Percentiles rank a stretch among this genome's conserved stretches.
Conservation (phyloP, 2,113 vertebrate genomes). For the Carollia perspicillata region DNA sequence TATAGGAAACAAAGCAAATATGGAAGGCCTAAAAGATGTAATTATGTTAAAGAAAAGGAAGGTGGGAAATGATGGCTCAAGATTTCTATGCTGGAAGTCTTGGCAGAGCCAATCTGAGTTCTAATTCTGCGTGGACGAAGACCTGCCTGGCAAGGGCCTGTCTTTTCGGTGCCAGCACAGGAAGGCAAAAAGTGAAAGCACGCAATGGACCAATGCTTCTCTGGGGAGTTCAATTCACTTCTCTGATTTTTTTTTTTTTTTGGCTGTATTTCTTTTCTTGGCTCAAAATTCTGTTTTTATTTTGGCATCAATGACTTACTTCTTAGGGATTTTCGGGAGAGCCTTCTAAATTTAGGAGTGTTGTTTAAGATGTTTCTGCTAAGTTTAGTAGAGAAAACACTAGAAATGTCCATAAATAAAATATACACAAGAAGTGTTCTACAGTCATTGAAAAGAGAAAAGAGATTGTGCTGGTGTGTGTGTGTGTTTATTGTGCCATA, state of each 20-base stretch:
- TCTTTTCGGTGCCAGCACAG: neutral
- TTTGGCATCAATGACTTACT: constrained; percentile 32
- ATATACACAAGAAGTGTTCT: neutral
- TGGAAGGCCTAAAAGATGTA: neutral
- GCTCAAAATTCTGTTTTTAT: constrained; percentile 54
- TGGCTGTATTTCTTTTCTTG: constrained; percentile 31
- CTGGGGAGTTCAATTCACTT: neutral
- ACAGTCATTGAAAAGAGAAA: neutral
- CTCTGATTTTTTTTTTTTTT: neutral
- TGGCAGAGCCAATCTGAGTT: neutral
- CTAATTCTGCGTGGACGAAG: neutral
- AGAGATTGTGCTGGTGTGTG: neutral
- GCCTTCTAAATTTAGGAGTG: constrained; percentile 50
- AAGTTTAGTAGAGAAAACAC: constrained; percentile 5
- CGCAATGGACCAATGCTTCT: neutral
- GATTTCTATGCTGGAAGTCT: neutral
- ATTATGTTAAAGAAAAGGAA: neutral
- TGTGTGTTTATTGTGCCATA: neutral
- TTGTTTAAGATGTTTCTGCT: neutral
- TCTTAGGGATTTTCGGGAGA: neutral
- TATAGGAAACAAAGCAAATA: neutral
- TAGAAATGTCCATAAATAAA: constrained; percentile 33
- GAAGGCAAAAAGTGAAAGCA: neutral
- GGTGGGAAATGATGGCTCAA: neutral
- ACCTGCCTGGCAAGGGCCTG: neutral